Conservation (phyloP, 1,140 invertebrate species). For the Dendrolimus punctatus region DNA sequence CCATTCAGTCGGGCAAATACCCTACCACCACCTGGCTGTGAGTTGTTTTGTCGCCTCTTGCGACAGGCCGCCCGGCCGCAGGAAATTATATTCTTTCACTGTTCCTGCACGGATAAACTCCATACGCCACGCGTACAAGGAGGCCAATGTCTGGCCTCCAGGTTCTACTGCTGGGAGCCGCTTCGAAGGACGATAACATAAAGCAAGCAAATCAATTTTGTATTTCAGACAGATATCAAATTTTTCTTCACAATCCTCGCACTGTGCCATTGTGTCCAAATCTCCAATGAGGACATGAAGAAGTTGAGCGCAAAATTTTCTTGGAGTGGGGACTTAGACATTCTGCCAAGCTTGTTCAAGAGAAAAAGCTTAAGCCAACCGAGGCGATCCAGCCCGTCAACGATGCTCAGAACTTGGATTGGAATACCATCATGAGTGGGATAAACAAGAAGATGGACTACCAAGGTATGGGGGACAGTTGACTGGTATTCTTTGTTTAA, state of each 20-base stretch:
- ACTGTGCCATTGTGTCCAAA: constrained; percentile 86
- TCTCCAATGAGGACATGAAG: constrained; percentile 65
- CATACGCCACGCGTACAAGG: no score
- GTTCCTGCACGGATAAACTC: no score
- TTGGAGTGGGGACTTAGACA: constrained; percentile 30
- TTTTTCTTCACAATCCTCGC: constrained; percentile 83
- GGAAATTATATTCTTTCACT: no score
- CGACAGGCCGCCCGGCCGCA: no score
- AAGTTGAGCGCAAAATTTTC: constrained; percentile 45
- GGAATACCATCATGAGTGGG: constrained; percentile 30
- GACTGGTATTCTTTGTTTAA: no score
- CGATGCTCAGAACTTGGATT: constrained; percentile 1
- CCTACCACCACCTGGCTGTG: no score
- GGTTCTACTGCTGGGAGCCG: background rate
- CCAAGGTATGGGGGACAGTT: constrained; percentile 15
- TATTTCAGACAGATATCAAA: constrained; percentile 76
- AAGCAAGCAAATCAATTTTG: constrained; percentile 19
- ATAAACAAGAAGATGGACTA: constrained; percentile 43
- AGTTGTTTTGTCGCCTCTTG: no score
- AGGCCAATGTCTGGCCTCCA: background rate
- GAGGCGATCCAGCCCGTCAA: constrained; percentile 5
- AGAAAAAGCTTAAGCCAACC: constrained; percentile 35
- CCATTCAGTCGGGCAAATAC: no score
- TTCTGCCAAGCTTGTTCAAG: constrained; percentile 43
- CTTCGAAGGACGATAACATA: background rate